These are phyloP conservation scores for Anagyrus pseudococci DNA, from an alignment of 2,888 invertebrate species.

Conservation along the genomic window DNA sequence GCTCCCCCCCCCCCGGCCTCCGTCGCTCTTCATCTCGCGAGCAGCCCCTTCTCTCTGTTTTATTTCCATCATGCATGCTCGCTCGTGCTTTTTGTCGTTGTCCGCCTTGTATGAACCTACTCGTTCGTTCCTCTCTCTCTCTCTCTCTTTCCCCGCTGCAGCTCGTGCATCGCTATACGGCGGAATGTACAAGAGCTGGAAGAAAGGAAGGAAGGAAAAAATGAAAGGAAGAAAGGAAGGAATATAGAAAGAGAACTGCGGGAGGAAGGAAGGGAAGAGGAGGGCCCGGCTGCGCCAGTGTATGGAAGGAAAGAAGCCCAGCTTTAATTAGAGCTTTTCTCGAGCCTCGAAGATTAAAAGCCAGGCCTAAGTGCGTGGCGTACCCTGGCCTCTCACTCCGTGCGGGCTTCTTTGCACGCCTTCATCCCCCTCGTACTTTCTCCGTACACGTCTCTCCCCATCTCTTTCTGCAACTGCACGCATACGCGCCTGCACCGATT, in stretches of 20 bases:
- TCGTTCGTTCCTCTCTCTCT: too few relatives aligned
- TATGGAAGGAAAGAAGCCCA: conserved; percentile 29
- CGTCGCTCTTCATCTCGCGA: conserved; percentile 43
- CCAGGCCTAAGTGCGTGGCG: conserved; percentile 51
- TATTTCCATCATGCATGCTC: too few relatives aligned
- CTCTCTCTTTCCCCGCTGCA: too few relatives aligned
- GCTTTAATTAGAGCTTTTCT: conserved; percentile 59
- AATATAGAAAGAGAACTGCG: conserved; percentile 42
- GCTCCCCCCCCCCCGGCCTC: conserved; percentile 39
- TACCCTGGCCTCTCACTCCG: conserved; percentile 45
- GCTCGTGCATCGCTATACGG: too few relatives aligned
- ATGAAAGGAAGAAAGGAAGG: conserved; percentile 46
- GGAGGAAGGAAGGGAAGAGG: conserved; percentile 36
- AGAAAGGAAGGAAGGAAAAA: conserved; percentile 38
- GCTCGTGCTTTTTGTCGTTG: too few relatives aligned
- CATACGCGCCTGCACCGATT: too few relatives aligned
- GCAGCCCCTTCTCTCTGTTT: too few relatives aligned
- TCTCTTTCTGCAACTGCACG: conserved; percentile 35
- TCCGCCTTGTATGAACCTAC: too few relatives aligned
- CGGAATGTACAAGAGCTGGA: too few relatives aligned
- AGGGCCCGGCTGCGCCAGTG: conserved; percentile 42
- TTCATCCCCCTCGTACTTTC: conserved; percentile 25
- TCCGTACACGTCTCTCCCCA: too few relatives aligned
- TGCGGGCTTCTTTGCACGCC: conserved; percentile 13
- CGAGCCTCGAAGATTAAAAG: conserved; percentile 53